Evolutionary conservation across 2,797 vertebrate species (phyloP).

Genomic region (Paguma larvata): DNA sequence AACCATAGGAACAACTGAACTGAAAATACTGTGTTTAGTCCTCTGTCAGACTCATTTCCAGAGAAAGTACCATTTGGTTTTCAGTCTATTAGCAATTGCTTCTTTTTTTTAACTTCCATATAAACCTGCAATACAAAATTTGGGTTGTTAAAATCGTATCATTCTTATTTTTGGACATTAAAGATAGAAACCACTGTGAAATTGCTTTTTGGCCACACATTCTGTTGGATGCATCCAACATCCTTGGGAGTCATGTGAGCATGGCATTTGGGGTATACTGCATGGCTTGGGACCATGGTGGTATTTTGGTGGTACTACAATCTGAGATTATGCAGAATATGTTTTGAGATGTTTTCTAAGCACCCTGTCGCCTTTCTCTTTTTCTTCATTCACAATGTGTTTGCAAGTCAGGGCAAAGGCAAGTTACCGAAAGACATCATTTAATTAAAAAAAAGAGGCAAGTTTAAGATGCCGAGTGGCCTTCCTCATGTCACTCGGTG

Average conservation of each 20-base stretch:
- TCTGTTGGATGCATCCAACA: neutral
- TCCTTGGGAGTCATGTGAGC: neutral
- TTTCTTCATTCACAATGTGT: neutral
- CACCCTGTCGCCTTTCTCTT: neutral
- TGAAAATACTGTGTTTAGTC: neutral
- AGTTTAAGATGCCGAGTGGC: neutral
- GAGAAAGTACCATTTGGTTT: neutral
- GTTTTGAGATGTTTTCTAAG: neutral
- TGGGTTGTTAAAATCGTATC: neutral
- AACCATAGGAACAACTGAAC: neutral
- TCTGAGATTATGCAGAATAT: neutral
- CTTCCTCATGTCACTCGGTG: neutral
- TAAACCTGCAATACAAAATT: neutral
- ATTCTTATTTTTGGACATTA: constrained; percentile 17
- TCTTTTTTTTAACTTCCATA: neutral
- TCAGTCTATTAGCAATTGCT: neutral
- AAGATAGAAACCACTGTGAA: neutral
- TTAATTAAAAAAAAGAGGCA: neutral
- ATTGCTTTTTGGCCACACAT: neutral
- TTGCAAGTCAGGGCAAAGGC: neutral
- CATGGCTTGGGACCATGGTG: neutral
- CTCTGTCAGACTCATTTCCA: neutral
- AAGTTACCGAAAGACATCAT: neutral
- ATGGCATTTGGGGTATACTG: neutral
- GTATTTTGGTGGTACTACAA: neutral